A percentile compares a stretch with the other conserved stretches of the same genome.
Evolutionary conservation across 2,113 vertebrate genomes (phyloP).

Genomic region (Aplodontia rufa): DNA sequence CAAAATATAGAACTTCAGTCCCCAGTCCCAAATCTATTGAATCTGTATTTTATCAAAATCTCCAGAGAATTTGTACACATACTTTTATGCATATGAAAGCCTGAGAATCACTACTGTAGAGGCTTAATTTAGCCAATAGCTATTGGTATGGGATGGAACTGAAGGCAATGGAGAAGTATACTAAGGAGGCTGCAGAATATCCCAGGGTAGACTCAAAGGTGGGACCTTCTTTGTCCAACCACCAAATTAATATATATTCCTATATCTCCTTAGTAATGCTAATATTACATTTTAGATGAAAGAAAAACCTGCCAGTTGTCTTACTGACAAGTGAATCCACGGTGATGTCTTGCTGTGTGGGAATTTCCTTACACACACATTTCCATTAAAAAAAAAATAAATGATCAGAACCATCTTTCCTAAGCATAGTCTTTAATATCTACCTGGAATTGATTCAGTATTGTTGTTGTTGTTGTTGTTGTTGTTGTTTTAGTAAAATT

Average conservation of each 20-base stretch:
- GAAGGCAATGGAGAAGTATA: background rate
- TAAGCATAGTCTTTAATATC: background rate
- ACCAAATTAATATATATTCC: constrained; percentile 1
- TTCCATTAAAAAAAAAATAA: constrained; percentile 39
- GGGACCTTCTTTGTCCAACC: background rate
- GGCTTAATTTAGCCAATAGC: background rate
- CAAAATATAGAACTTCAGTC: background rate
- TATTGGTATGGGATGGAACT: background rate
- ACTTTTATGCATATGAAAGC: background rate
- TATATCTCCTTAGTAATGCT: constrained; percentile 49
- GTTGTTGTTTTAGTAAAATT: constrained; percentile 34
- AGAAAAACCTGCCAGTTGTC: constrained; percentile 46
- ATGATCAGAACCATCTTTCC: constrained; percentile 36
- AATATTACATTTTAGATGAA: constrained; percentile 52
- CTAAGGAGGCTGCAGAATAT: background rate
- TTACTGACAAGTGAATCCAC: background rate
- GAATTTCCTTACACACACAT: constrained; percentile 39
- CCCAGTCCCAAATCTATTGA: background rate
- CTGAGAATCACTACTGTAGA: background rate
- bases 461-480: background rate
- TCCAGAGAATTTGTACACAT: background rate
- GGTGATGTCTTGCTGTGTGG: constrained; percentile 40
- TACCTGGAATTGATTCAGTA: constrained; percentile 44
- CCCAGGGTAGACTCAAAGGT: background rate
- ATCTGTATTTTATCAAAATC: background rate